Evolutionary conservation across 2,888 invertebrate species (phyloP).

Genomic region (Graphium colonna): DNA sequence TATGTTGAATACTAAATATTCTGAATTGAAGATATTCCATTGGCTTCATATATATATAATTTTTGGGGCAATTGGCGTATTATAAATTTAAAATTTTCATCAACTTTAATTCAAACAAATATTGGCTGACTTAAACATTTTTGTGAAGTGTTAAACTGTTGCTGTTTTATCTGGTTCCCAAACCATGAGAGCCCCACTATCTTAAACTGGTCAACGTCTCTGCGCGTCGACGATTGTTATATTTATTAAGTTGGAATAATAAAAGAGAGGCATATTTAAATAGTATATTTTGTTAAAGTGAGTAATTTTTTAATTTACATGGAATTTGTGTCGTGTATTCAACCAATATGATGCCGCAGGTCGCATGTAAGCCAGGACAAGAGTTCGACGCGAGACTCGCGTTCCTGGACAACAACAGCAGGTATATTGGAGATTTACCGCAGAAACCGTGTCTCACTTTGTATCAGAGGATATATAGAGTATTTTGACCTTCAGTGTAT

Average conservation of each 20-base stretch:
- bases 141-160: too few species aligned
- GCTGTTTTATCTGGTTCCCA: too few species aligned
- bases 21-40: neutral
- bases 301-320: neutral
- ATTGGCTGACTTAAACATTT: too few species aligned
- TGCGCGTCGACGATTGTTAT: too few species aligned
- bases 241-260: too few species aligned
- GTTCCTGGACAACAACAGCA: conserved; percentile 63
- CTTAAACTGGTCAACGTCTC: neutral
- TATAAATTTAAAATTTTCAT: neutral
- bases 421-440: conserved; percentile 54
- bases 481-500: neutral
- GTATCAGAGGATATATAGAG: conserved; percentile 31
- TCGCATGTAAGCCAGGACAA: conserved; percentile 73
- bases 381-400: conserved; percentile 56
- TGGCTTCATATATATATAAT: too few species aligned
- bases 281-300: neutral
- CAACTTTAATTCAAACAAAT: too few species aligned
- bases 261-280: too few species aligned
- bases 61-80: conserved; percentile 2
- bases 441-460: conserved; percentile 29
- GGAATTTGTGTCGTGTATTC: conserved; percentile 43
- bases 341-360: conserved; percentile 54
- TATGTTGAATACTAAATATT: too few species aligned
- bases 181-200: too few species aligned